Base-by-base conservation (phyloP, 2,797 vertebrate genomes). In the Spheniscus humboldti region DNA sequence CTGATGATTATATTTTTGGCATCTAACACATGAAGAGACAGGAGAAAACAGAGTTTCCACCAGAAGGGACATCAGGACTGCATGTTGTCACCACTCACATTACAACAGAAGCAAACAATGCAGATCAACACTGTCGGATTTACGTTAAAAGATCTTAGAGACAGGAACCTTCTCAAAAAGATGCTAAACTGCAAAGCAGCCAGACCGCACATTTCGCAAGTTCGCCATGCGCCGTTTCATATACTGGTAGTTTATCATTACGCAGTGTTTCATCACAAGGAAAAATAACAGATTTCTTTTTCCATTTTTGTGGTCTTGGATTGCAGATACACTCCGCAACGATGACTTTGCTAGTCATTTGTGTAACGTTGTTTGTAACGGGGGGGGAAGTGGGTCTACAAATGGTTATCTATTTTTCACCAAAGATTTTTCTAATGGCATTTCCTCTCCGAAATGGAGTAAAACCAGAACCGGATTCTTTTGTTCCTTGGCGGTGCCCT, bases 401-500 rank as follows among this genome's bases (percentile, higher is more conserved):
- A 60, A 37, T 4, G 27, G 10, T 19, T 64, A 18, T 13, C 39
- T 69, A 0, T 52, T 67, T 84, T 73, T 50, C 76, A 13, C 5
- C 24, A n/a, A 16, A 77, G 9, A 5, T 5, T 68, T 82, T 50
- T 13, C 47, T 53, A 19, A 39, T n/a, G 22, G 50, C 37, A 24
- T 81, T 93, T 81, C 33, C 76, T n/a, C 83, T n/a, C 82, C 1
- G 31, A 87, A 87, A 73, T 4, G 37, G 43, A 86, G 41, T 18
- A 68, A 83, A 78, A 12, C 12, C 57, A 53, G 71, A 43, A 13
- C 4, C 57, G 1, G 78, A 3, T 10, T 69, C 94, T 91, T 93
- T 96, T 97, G 94, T 97, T 96, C 87, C 50, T 33, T 6, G 63
- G 22, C 31, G 3, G 66, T 41, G 78, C 48, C 72, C 63, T n/a